Evolutionary conservation across 1,140 invertebrate species (phyloP).

Genomic region (Neotoxoptera formosana): DNA sequence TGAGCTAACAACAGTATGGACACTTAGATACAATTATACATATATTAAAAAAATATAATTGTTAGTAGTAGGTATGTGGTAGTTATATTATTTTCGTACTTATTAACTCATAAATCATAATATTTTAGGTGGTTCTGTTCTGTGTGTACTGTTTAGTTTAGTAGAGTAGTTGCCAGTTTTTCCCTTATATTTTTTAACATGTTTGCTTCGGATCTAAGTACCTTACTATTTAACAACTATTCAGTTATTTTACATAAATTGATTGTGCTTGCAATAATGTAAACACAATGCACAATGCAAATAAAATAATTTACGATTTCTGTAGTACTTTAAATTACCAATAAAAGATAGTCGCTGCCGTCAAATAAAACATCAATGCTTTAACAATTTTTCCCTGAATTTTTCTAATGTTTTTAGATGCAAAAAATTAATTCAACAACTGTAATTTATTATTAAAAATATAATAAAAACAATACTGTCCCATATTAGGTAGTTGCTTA

Average conservation of each 20-base stretch:
- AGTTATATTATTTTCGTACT: background rate
- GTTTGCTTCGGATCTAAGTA: background rate
- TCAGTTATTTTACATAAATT: background rate
- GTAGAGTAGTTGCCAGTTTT: background rate
- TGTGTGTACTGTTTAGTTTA: background rate
- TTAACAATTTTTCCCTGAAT: too few relatives aligned
- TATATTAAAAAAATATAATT: background rate
- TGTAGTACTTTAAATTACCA: background rate
- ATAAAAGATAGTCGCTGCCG: background rate
- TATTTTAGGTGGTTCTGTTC: background rate
- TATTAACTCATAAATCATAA: background rate
- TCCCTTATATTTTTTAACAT: background rate
- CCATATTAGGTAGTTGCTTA: too few relatives aligned
- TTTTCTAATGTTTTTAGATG: too few relatives aligned
- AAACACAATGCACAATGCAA: background rate
- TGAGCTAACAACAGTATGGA: constrained; percentile 2
- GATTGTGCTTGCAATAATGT: background rate
- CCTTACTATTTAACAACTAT: background rate
- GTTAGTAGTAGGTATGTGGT: background rate
- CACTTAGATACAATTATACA: constrained; percentile 8
- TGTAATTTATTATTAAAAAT: background rate
- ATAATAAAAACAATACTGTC: background rate
- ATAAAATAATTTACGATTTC: background rate
- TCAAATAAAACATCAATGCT: background rate
- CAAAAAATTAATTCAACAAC: too few relatives aligned